These are phyloP conservation scores for Syngnathus floridae DNA, from an alignment of 2,113 vertebrate species.

Conservation along the genomic window DNA sequence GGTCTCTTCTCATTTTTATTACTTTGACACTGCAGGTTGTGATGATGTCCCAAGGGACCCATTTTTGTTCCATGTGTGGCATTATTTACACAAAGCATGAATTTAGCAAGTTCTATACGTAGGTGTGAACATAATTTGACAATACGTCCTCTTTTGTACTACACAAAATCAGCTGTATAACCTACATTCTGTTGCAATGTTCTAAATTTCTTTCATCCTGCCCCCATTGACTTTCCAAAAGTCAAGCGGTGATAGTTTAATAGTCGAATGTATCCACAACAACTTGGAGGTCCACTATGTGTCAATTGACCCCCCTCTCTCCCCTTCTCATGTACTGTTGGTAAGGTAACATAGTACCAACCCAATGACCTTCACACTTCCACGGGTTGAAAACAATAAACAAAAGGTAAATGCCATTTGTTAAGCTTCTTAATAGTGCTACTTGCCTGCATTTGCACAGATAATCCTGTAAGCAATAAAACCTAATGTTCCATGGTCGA, in stretches of 20 bases:
- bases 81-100: constrained; percentile 25
- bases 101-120: constrained; percentile 7
- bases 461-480: constrained; percentile 40
- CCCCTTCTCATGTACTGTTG: background rate
- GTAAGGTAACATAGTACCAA: background rate
- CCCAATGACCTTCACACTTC: constrained; percentile 27
- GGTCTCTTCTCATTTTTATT: constrained; percentile 55
- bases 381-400: constrained; percentile 13
- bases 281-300: background rate
- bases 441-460: constrained; percentile 23
- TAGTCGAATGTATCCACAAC: background rate
- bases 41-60: constrained; percentile 46
- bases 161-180: background rate
- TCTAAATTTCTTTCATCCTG: background rate
- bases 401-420: constrained; percentile 19
- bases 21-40: constrained; percentile 49
- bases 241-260: background rate
- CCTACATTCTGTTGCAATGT: background rate
- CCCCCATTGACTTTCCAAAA: background rate
- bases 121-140: background rate
- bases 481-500: constrained; percentile 24
- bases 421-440: constrained; percentile 21
- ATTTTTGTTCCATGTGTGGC: constrained; percentile 26
- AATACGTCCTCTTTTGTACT: too few relatives aligned
- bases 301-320: background rate